Conservation (phyloP, 2,888 invertebrate species). For the Merodon equestris region DNA sequence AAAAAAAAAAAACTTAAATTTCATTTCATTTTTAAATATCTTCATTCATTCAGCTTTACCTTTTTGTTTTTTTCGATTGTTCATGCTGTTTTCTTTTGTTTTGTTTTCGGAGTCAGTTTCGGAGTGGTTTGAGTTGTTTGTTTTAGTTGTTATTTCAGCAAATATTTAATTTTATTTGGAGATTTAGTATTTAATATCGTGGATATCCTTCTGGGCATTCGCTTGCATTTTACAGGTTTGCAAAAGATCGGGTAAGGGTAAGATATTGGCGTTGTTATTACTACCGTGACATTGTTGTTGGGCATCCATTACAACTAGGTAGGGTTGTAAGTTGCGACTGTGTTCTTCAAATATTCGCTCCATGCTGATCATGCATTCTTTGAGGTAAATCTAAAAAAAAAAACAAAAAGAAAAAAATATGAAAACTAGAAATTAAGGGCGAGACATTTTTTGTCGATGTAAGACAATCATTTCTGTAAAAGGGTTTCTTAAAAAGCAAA, state of each 20-base stretch:
- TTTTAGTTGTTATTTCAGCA: slow-evolving; percentile 14
- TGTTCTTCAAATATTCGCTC: slow-evolving; percentile 86
- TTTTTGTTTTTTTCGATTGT: not conserved
- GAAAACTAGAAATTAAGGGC: too few relatives aligned
- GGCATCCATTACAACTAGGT: slow-evolving; percentile 71
- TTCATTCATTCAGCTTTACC: slow-evolving; percentile 1
- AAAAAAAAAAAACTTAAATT: slow-evolving; percentile 1
- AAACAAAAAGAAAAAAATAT: slow-evolving; percentile 9
- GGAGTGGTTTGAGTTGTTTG: slow-evolving; percentile 6
- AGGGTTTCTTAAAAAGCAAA: too few relatives aligned
- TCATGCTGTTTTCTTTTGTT: slow-evolving; percentile 5
- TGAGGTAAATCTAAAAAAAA: slow-evolving; percentile 86
- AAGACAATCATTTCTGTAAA: too few relatives aligned
- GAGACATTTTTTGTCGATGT: not conserved
- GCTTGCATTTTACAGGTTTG: slow-evolving; percentile 86
- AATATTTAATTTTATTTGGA: slow-evolving; percentile 19
- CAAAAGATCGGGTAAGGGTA: slow-evolving; percentile 74
- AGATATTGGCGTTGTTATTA: slow-evolving; percentile 77
- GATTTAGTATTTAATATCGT: slow-evolving; percentile 88
- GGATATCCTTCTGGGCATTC: slow-evolving; percentile 91
- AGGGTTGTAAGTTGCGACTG: slow-evolving; percentile 74
- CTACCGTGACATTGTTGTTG: slow-evolving; percentile 73
- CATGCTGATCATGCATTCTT: slow-evolving; percentile 88
- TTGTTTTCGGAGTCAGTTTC: slow-evolving; percentile 1
- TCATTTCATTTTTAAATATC: not conserved